Evolutionary conservation across 2,888 invertebrate genomes (phyloP).

Genomic region (Apotomis turbidana): DNA sequence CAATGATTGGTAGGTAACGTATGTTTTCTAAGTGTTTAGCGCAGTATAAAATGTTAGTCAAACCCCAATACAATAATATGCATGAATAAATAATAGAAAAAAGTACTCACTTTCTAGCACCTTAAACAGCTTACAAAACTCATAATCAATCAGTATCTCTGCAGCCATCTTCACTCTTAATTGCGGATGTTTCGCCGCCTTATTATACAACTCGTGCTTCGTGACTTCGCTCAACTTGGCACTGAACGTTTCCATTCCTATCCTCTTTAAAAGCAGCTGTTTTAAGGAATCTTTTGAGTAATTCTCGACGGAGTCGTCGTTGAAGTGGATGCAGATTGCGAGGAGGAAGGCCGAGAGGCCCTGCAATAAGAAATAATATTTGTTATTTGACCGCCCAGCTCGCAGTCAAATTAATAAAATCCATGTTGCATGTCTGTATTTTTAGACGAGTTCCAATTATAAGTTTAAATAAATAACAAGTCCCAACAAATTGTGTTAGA

Average conservation of each 20-base stretch:
- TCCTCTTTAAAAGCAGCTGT: conserved; percentile 91
- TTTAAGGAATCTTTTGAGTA: conserved; percentile 88
- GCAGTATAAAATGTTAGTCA: no score
- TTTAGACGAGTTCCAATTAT: no score
- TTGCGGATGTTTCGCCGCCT: conserved; percentile 97
- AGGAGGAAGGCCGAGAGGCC: conserved; percentile 96
- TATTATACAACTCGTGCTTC: conserved; percentile 95
- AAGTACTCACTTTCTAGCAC: conserved; percentile 86
- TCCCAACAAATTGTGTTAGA: no score
- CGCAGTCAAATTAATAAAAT: no score
- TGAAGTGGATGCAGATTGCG: conserved; percentile 95
- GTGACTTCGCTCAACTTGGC: conserved; percentile 94
- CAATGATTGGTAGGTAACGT: no score
- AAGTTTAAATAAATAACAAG: no score
- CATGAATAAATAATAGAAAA: neutral
- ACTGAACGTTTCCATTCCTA: conserved; percentile 94
- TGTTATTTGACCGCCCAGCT: no score
- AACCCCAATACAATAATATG: no score
- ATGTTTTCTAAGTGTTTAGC: no score
- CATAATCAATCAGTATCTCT: conserved; percentile 96
- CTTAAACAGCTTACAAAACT: conserved; percentile 97
- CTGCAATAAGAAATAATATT: neutral
- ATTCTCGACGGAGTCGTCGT: conserved; percentile 90
- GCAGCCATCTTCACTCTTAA: conserved; percentile 88
- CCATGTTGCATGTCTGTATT: no score